Percentiles rank a stretch among this genome's conserved stretches.
Conservation (phyloP, 1,140 invertebrate genomes). For the Drosophila ohnishii region DNA sequence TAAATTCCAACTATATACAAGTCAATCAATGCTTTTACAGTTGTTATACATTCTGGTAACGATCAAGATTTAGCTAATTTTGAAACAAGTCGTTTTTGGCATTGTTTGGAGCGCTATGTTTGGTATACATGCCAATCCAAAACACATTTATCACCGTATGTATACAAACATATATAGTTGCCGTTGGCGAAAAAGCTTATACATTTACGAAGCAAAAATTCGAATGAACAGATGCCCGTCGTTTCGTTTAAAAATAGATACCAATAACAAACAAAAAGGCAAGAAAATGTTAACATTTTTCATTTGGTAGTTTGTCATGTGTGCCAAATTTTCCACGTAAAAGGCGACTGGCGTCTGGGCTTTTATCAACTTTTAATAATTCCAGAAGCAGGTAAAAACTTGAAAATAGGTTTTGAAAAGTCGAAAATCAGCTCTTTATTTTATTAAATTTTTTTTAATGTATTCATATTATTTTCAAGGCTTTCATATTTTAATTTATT, state of each 20-base stretch:
- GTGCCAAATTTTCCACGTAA: constrained; percentile 26
- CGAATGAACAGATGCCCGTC: constrained; percentile 39
- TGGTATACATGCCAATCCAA: constrained; percentile 29
- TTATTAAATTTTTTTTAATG: not conserved
- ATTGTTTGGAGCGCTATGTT: constrained; percentile 22
- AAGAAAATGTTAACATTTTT: constrained; percentile 33
- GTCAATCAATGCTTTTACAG: not conserved
- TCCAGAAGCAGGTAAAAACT: not conserved
- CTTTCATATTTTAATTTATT: not conserved
- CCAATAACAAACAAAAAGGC: constrained; percentile 46
- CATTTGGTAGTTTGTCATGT: constrained; percentile 32
- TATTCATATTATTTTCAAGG: not conserved
- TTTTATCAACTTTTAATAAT: constrained; percentile 9
- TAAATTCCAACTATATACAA: too few species aligned
- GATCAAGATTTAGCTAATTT: not conserved
- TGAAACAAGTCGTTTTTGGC: not conserved
- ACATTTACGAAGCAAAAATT: constrained; percentile 43
- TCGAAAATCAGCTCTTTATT: not conserved
- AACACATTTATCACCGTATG: constrained; percentile 18
- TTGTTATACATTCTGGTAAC: not conserved
- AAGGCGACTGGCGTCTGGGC: not conserved
- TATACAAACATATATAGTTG: constrained; percentile 17
- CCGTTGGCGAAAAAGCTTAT: constrained; percentile 39
- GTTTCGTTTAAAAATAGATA: constrained; percentile 52
- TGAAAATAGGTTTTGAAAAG: not conserved